A percentile compares a stretch with the other conserved stretches of the same genome.
These are phyloP conservation scores for Rapana venosa DNA, from an alignment of 2,888 invertebrate genomes.

Conservation along the genomic window DNA sequence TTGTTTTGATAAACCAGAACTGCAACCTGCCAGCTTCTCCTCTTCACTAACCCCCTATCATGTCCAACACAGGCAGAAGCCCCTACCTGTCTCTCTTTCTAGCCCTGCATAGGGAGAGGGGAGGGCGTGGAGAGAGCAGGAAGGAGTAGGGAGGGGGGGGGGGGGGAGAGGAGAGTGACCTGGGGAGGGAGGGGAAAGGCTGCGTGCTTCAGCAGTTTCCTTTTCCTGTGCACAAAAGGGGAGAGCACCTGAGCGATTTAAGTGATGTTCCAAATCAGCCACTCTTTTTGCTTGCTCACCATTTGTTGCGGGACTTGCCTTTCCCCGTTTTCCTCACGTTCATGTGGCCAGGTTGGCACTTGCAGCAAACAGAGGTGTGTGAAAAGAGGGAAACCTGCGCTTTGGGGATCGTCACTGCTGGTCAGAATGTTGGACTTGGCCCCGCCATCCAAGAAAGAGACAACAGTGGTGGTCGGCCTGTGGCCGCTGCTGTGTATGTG, in stretches of 20 bases:
- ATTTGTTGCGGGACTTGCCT: not conserved
- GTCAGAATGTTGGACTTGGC: not conserved
- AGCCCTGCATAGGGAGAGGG: no score
- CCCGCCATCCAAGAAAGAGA: not conserved
- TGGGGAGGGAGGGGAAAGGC: no score
- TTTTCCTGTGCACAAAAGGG: not conserved
- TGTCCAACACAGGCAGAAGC: no score
- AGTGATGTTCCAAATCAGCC: not conserved
- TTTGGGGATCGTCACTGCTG: not conserved
- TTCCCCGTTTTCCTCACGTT: not conserved
- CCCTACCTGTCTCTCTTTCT: no score
- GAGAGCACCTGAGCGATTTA: not conserved
- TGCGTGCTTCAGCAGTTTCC: not conserved
- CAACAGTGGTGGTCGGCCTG: no score
- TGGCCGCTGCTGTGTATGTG: no score
- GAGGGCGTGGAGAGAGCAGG: no score
- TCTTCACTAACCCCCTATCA: no score
- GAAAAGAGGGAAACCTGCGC: not conserved
- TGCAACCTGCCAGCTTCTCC: no score
- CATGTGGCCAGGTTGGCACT: not conserved
- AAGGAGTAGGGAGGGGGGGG: no score
- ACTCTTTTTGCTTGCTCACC: not conserved
- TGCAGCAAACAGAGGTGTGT: not conserved
- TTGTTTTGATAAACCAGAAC: no score
- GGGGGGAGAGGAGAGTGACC: no score